Evolutionary conservation across 2,888 invertebrate species (phyloP), one percentile per base, ranked within the genome.

Genomic region (Vesta saturnalis): DNA sequence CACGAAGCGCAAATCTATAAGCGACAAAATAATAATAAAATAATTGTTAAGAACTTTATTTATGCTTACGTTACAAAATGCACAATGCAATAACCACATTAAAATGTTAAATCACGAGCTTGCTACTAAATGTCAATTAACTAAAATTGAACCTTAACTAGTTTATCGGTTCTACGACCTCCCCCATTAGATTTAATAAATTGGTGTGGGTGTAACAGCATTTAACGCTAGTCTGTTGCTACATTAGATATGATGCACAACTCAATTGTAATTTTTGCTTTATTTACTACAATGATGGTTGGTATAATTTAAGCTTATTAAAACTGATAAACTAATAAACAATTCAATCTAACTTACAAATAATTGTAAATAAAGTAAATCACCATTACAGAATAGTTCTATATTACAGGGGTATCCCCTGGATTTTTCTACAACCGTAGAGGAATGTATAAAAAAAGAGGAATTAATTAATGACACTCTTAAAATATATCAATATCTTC

Each of bases 121-220:
- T 39, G 1, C n/a, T n/a, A 6, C 39, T 39, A 39, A 39, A 39
- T 1, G n/a, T 39, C n/a, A 39, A 39, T 39, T 39, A 39, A 39
- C 30, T 30, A n/a, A 49, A 49, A 49, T 49, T 49, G 49, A 2
- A 16, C 18, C 12, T 49, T 49, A 49, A 49, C n/a, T 52, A 52
- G 19, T 52, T 52, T 52, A 52, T 52, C 21, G 21, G 52, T 52
- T 52, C 52, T 52, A 16, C 19, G 52, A 52, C 52, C 52, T n/a
- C n/a, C 52, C 21, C 19, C 6, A 52, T 39, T 39, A 52, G 19
- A 18, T 8, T 19, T 15, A 49, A 43, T 15, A 47, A 52, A 52
- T 52, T 52, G 52, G 52, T 19, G 52, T 52, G 52, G 52, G 52
- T 21, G 19, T 3, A 52, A 52, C 6, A 19, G 16, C 52, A 19